These are phyloP conservation scores for Eupithecia dodoneata DNA, from an alignment of 2,888 invertebrate species.

Conservation along the genomic window DNA sequence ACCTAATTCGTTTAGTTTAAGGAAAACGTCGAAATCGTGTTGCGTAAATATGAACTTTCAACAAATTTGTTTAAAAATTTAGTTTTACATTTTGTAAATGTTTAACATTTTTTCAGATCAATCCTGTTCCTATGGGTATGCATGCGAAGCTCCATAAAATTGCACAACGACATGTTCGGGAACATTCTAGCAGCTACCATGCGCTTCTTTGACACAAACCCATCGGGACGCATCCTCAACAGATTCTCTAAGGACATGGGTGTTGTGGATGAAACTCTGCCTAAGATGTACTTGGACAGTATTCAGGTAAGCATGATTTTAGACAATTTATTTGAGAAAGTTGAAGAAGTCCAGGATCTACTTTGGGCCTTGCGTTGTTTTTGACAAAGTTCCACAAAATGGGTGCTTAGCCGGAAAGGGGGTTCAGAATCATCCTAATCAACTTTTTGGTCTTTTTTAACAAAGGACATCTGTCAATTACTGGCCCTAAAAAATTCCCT, in stretches of 20 bases:
- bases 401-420: no score
- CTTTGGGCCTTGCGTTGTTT: no score
- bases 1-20: no score
- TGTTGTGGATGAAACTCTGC: conserved; percentile 89
- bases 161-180: conserved; percentile 92
- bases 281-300: conserved; percentile 86
- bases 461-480: no score
- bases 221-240: conserved; percentile 92
- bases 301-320: conserved; percentile 74
- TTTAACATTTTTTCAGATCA: conserved; percentile 85
- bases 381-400: no score
- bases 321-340: neutral
- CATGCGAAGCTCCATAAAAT: conserved; percentile 88
- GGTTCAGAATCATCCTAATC: no score
- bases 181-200: conserved; percentile 90
- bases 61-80: no score
- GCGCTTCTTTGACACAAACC: conserved; percentile 93
- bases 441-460: no score
- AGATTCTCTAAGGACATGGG: conserved; percentile 94
- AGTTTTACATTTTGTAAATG: conserved; percentile 2
- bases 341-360: no score
- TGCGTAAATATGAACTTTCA: no score
- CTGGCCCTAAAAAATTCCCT: no score
- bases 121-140: conserved; percentile 89
- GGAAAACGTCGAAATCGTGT: no score